phyloP scores from a whole-genome alignment of 1,140 invertebrate genomes.

The Spodoptera frugiperda region DNA sequence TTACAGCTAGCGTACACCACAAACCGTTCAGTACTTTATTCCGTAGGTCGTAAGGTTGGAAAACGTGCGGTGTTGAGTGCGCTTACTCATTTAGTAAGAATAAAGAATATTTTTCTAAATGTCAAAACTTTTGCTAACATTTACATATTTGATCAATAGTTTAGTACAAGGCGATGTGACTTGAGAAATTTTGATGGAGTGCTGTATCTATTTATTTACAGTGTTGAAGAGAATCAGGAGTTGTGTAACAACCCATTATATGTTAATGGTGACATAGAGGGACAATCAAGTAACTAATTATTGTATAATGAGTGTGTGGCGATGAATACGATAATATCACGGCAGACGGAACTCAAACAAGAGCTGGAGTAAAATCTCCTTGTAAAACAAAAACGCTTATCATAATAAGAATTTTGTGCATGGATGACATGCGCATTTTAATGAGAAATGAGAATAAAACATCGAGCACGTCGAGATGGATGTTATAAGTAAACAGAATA shows the following conservation, averaged over 20 bases:
- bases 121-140: conserved; percentile 21
- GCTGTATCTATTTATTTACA: too few relatives aligned
- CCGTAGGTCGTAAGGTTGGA: background rate
- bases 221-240: too few relatives aligned
- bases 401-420: background rate
- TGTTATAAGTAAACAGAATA: too few relatives aligned
- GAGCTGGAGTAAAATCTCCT: background rate
- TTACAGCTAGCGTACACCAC: conserved; percentile 6
- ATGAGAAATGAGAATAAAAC: background rate
- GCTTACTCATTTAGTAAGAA: conserved; percentile 12
- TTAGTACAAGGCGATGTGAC: background rate
- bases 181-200: background rate
- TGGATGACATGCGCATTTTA: background rate
- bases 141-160: conserved; percentile 10
- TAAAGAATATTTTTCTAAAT: conserved; percentile 32
- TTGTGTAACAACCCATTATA: too few relatives aligned
- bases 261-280: too few relatives aligned
- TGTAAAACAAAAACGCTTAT: background rate
- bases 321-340: too few relatives aligned
- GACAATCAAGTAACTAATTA: too few relatives aligned
- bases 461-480: background rate
- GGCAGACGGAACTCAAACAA: too few relatives aligned
- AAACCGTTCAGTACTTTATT: conserved; percentile 21
- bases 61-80: background rate
- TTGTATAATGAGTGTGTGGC: too few relatives aligned